Conservation (phyloP, 2,113 vertebrate genomes). For the Myiagra hebetior region DNA sequence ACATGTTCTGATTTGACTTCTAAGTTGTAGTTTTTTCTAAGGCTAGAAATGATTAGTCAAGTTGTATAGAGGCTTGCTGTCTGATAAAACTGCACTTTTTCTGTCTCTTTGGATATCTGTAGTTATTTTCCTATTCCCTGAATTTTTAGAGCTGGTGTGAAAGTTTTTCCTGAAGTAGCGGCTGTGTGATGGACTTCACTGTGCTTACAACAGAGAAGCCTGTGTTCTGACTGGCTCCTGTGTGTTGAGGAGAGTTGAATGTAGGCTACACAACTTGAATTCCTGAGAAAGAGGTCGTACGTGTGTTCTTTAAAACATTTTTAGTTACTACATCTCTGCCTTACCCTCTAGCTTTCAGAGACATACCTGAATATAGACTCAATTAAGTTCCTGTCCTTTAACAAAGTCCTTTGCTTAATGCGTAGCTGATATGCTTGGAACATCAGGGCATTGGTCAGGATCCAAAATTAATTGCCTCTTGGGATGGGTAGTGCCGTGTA, state of each 20-base stretch:
- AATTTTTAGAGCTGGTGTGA: background rate
- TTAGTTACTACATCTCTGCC: background rate
- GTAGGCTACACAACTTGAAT: background rate
- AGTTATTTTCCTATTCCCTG: background rate
- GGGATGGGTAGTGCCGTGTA: background rate
- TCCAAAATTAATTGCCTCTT: conserved; percentile 46
- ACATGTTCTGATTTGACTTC: background rate
- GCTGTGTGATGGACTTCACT: background rate
- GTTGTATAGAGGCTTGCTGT: background rate
- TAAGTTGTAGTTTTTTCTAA: background rate
- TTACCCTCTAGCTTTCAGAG: conserved; percentile 29
- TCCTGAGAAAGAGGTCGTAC: background rate
- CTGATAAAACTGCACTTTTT: background rate
- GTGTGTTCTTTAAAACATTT: background rate
- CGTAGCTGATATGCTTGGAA: background rate
- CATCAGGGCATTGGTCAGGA: background rate
- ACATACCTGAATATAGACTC: conserved; percentile 2
- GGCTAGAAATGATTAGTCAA: background rate
- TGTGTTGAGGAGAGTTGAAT: background rate
- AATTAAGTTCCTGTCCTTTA: conserved; percentile 47
- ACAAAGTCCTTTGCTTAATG: conserved; percentile 12
- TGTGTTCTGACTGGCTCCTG: background rate
- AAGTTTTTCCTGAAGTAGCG: background rate
- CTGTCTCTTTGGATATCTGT: background rate
- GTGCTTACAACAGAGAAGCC: background rate